phyloP scores from a whole-genome alignment of 2,113 vertebrate genomes.

The Melanotaenia duboulayi region DNA sequence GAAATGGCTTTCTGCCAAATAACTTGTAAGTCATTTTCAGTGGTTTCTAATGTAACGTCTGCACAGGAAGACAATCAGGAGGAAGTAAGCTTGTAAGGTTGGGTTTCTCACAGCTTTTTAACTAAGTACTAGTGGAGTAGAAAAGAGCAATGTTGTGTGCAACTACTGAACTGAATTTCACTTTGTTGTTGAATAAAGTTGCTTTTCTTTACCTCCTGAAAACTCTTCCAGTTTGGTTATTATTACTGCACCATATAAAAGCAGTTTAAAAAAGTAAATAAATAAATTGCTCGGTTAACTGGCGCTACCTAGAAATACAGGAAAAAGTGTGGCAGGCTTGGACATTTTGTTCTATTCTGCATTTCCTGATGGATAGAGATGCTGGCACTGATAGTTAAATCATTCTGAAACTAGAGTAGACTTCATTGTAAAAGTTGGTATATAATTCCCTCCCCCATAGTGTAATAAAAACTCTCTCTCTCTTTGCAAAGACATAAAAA shows the following conservation, averaged over 20 bases:
- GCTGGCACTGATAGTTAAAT: too few relatives aligned
- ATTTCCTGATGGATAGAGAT: too few relatives aligned
- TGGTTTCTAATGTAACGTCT: slow-evolving; percentile 29
- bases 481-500: neutral
- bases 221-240: neutral
- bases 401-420: too few relatives aligned
- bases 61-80: slow-evolving; percentile 74
- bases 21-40: slow-evolving; percentile 24
- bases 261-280: too few relatives aligned
- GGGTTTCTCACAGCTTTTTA: slow-evolving; percentile 57
- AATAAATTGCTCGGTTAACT: too few relatives aligned
- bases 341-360: too few relatives aligned
- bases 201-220: slow-evolving; percentile 73
- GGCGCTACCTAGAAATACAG: too few relatives aligned
- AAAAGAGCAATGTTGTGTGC: slow-evolving; percentile 56
- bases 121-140: slow-evolving; percentile 30
- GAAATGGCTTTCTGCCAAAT: slow-evolving; percentile 25
- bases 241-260: too few relatives aligned
- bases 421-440: too few relatives aligned
- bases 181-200: slow-evolving; percentile 79
- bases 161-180: slow-evolving; percentile 67
- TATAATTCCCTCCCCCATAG: too few relatives aligned
- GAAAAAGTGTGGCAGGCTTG: too few relatives aligned
- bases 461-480: too few relatives aligned
- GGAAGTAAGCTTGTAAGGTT: slow-evolving; percentile 44